These are phyloP conservation scores for Pachliopta kotzebuea DNA, from an alignment of 2,888 invertebrate genomes.

Conservation along the genomic window DNA sequence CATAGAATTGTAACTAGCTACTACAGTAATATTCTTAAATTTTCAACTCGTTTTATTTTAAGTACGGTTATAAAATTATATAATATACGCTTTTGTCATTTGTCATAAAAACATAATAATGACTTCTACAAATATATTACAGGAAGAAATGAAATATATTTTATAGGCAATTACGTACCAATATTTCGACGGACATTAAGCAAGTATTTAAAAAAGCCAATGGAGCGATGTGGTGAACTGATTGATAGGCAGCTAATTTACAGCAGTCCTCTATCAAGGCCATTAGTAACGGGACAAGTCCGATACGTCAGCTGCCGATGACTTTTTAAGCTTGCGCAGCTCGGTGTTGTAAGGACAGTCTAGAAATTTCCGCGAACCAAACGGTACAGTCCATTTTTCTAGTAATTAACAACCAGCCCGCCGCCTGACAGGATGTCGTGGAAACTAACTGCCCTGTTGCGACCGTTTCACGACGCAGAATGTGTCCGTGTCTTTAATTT, in stretches of 20 bases:
- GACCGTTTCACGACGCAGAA: conserved; percentile 8
- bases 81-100: too few relatives aligned
- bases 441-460: conserved; percentile 23
- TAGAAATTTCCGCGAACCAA: conserved; percentile 38
- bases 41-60: too few relatives aligned
- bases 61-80: too few relatives aligned
- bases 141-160: too few relatives aligned
- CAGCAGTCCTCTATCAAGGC: conserved; percentile 36
- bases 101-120: too few relatives aligned
- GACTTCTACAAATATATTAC: too few relatives aligned
- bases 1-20: too few relatives aligned
- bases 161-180: too few relatives aligned
- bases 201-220: background rate
- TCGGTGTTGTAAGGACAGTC: conserved; percentile 35
- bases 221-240: background rate
- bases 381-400: conserved; percentile 39
- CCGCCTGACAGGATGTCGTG: conserved; percentile 27
- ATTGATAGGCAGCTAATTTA: conserved; percentile 22
- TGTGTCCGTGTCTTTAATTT: conserved; percentile 7
- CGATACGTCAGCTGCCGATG: conserved; percentile 32
- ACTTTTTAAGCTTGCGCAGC: conserved; percentile 37
- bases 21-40: too few relatives aligned
- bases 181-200: too few relatives aligned
- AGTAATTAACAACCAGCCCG: conserved; percentile 33
- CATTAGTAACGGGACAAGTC: conserved; percentile 36